phyloP scores from a whole-genome alignment of 2,888 invertebrate genomes.

The Lasioglossum marginatum region DNA sequence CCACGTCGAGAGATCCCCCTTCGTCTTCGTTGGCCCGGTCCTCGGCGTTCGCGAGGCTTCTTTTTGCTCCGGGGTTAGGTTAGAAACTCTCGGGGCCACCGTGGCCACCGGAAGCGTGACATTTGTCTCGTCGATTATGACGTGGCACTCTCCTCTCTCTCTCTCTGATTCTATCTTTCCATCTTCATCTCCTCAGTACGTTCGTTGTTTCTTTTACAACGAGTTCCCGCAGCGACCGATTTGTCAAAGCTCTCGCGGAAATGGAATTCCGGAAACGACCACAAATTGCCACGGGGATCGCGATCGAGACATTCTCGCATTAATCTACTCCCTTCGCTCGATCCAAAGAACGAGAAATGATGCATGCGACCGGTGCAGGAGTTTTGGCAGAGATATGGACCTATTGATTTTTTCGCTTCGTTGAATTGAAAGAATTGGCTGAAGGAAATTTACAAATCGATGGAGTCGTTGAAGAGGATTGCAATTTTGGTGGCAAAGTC shows the following conservation, averaged over 20 bases:
- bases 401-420: not conserved
- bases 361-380: no score
- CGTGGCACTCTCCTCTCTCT: constrained; percentile 20
- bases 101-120: constrained; percentile 57
- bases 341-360: not conserved
- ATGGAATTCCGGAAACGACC: constrained; percentile 43
- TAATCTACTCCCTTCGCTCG: not conserved
- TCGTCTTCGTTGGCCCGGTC: not conserved
- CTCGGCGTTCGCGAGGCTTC: constrained; percentile 29
- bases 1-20: constrained; percentile 14
- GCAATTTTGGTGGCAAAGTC: not conserved
- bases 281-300: constrained; percentile 11
- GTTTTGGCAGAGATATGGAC: no score
- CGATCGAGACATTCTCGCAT: not conserved
- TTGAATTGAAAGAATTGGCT: not conserved
- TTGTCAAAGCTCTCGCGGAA: constrained; percentile 47
- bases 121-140: constrained; percentile 69
- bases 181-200: not conserved
- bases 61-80: constrained; percentile 43
- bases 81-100: constrained; percentile 23
- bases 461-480: not conserved
- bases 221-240: constrained; percentile 43
- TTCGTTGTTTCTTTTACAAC: constrained; percentile 46
- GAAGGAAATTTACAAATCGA: not conserved
- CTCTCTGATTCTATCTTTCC: not conserved